These are phyloP conservation scores for Dasypolia templi DNA, from an alignment of 2,888 invertebrate species.

Conservation along the genomic window DNA sequence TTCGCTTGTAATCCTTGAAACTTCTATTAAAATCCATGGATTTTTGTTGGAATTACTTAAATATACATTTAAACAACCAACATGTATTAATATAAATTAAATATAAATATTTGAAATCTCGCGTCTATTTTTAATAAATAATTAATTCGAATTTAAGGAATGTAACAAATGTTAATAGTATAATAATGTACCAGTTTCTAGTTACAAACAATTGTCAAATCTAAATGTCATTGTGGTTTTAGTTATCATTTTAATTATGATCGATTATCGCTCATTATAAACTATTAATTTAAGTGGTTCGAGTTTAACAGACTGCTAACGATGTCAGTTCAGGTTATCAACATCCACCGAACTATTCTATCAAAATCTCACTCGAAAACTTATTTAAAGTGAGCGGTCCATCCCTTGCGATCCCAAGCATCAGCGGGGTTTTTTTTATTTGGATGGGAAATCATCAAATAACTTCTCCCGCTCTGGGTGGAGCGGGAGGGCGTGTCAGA, in stretches of 20 bases:
- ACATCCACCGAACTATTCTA: too few relatives aligned
- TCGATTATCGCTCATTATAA: neutral
- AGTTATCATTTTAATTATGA: slow-evolving; percentile 3
- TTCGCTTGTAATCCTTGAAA: slow-evolving; percentile 23
- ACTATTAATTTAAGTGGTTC: neutral
- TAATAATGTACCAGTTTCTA: neutral
- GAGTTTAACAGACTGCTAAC: neutral
- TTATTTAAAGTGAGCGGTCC: too few relatives aligned
- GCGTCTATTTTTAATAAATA: slow-evolving; percentile 19
- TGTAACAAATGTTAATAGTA: slow-evolving; percentile 1
- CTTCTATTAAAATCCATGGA: slow-evolving; percentile 1
- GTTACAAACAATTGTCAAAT: neutral
- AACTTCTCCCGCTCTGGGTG: too few relatives aligned
- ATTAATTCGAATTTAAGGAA: neutral
- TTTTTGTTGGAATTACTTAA: neutral
- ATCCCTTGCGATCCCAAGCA: too few relatives aligned
- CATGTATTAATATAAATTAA: neutral
- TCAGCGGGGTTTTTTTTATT: too few relatives aligned
- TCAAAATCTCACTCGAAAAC: too few relatives aligned
- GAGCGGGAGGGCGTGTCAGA: too few relatives aligned
- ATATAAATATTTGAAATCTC: slow-evolving; percentile 3
- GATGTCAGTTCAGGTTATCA: neutral
- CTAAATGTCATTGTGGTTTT: neutral
- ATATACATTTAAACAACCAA: neutral
- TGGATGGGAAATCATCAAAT: too few relatives aligned